Conservation (phyloP, 2,113 vertebrate species). For the Macquaria ambigua region DNA sequence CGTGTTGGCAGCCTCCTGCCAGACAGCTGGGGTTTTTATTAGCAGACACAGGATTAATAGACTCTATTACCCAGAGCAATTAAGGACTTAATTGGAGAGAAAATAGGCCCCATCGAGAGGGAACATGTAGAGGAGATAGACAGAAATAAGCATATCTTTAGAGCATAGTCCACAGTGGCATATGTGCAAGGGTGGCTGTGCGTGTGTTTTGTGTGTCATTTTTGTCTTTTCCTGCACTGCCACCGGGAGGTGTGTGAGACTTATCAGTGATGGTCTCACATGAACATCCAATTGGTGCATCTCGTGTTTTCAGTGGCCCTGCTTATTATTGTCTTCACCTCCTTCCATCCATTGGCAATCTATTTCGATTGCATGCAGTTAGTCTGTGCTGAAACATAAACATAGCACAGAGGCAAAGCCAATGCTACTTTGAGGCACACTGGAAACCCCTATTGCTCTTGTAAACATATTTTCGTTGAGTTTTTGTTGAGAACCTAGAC, state of each 20-base stretch:
- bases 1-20: conserved; percentile 55
- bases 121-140: conserved; percentile 25
- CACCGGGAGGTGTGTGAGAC: conserved; percentile 60
- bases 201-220: neutral
- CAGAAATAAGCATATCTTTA: conserved; percentile 43
- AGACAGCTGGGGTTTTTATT: conserved; percentile 77
- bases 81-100: conserved; percentile 76
- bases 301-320: neutral
- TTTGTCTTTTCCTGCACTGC: conserved; percentile 36
- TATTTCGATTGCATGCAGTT: neutral
- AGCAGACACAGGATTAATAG: conserved; percentile 75
- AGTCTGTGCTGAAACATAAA: neutral
- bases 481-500: neutral
- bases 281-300: neutral
- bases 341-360: neutral
- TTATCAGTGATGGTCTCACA: neutral
- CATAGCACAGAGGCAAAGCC: no score
- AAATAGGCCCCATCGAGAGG: conserved; percentile 62
- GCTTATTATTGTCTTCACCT: neutral
- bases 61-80: conserved; percentile 77
- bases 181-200: neutral
- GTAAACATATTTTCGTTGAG: conserved; percentile 10
- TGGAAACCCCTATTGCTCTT: neutral
- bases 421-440: neutral
- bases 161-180: conserved; percentile 23